Conservation (phyloP, 2,888 invertebrate genomes). For the Ectemnius continuus region DNA sequence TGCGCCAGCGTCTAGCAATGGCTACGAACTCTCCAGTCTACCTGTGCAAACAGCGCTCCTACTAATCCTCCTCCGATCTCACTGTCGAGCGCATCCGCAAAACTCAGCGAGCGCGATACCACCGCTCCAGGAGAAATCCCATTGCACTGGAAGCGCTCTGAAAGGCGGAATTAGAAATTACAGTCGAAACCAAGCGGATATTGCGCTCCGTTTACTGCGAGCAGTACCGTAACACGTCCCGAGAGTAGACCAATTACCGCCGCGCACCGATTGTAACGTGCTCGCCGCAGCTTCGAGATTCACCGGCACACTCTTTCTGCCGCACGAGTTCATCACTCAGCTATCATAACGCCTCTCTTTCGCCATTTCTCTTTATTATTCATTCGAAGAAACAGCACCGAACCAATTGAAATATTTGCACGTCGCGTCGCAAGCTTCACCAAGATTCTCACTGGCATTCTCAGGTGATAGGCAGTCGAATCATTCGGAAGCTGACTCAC, state of each 20-base stretch:
- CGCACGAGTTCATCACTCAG: background rate
- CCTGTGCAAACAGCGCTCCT: constrained; percentile 6
- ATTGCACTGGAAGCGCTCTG: constrained; percentile 21
- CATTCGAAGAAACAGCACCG: too few relatives aligned
- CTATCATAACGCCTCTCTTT: background rate
- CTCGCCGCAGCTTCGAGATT: background rate
- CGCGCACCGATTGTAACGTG: constrained; percentile 1
- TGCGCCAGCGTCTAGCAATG: constrained; percentile 61
- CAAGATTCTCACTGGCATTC: too few relatives aligned
- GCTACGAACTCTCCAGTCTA: constrained; percentile 40
- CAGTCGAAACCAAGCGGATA: constrained; percentile 43
- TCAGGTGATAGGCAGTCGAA: too few relatives aligned
- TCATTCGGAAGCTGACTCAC: too few relatives aligned
- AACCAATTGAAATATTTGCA: too few relatives aligned
- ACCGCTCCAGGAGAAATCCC: background rate
- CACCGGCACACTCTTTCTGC: background rate
- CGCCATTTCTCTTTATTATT: background rate
- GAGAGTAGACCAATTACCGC: constrained; percentile 39
- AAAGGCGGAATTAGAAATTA: constrained; percentile 51
- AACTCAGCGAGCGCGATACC: background rate
- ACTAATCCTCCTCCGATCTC: constrained; percentile 23
- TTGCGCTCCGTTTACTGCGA: constrained; percentile 52
- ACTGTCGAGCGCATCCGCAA: background rate
- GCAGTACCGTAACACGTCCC: constrained; percentile 48
- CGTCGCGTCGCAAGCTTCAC: too few relatives aligned